phyloP scores from a whole-genome alignment of 2,797 vertebrate species.

The Myripristis jacobus region DNA sequence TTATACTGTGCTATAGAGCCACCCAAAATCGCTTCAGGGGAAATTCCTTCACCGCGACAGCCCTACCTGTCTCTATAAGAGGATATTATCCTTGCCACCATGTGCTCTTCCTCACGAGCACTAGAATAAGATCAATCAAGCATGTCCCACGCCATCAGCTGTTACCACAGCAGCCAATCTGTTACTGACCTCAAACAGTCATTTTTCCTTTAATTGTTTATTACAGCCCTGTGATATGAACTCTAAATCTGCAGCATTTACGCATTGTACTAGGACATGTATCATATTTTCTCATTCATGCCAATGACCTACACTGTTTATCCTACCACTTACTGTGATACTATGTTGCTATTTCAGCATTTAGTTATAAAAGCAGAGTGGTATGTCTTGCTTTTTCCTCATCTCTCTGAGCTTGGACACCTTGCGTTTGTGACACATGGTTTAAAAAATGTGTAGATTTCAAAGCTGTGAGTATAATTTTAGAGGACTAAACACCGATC shows the following conservation, averaged over 20 bases:
- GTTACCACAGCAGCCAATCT: not conserved
- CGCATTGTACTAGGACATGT: not conserved
- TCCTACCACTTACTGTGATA: not conserved
- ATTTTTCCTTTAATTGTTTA: not conserved
- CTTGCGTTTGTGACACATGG: not conserved
- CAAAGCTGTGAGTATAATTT: not conserved
- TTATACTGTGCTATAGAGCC: too few relatives aligned
- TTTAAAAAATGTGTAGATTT: not conserved
- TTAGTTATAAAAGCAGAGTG: not conserved
- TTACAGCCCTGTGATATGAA: not conserved
- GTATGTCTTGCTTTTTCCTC: not conserved
- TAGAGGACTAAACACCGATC: not conserved
- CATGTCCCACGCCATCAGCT: not conserved
- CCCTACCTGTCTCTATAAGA: constrained; percentile 10
- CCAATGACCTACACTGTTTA: not conserved
- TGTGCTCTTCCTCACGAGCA: not conserved
- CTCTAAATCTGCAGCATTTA: not conserved
- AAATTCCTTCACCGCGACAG: too few relatives aligned
- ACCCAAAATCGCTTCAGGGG: too few relatives aligned
- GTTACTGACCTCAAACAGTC: not conserved
- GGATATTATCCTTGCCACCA: constrained; percentile 14
- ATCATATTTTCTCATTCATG: not conserved
- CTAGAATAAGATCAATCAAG: not conserved
- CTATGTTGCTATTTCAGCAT: not conserved
- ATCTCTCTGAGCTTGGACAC: not conserved